phyloP scores from a whole-genome alignment of 2,888 invertebrate species.

The Andrena chrysosceles region DNA sequence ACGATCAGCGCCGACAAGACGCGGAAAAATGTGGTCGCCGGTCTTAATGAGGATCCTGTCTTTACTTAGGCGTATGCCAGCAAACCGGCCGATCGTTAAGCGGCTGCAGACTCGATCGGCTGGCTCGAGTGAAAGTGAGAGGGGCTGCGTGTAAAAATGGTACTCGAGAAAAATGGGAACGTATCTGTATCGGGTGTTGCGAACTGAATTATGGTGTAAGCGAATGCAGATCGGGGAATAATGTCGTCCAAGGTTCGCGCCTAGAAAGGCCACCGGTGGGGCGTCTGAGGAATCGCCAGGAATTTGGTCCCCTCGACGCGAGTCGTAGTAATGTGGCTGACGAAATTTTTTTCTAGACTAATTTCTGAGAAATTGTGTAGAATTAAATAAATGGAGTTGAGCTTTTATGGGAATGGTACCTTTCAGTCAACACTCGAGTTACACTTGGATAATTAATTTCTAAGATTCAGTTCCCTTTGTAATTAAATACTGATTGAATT shows the following conservation, averaged over 20 bases:
- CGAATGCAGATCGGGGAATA: slow-evolving; percentile 38
- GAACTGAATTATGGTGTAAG: slow-evolving; percentile 40
- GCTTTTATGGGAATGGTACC: no score
- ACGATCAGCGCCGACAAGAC: slow-evolving; percentile 26
- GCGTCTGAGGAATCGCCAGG: slow-evolving; percentile 6
- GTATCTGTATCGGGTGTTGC: slow-evolving; percentile 63
- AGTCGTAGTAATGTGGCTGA: no score
- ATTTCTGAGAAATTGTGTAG: no score
- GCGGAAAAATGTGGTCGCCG: slow-evolving; percentile 58
- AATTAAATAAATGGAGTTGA: no score
- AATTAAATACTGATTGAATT: background rate
- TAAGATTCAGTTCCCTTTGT: background rate
- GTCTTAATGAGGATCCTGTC: slow-evolving; percentile 61
- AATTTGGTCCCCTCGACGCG: slow-evolving; percentile 34
- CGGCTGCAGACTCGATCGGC: slow-evolving; percentile 66
- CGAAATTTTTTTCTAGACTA: no score
- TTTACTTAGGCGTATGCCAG: slow-evolving; percentile 45
- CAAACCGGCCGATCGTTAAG: slow-evolving; percentile 63
- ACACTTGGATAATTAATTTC: background rate
- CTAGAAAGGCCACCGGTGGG: slow-evolving; percentile 36
- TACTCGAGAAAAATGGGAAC: slow-evolving; percentile 49
- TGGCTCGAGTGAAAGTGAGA: slow-evolving; percentile 79
- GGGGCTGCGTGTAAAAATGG: slow-evolving; percentile 73
- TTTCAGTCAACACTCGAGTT: no score
- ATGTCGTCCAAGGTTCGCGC: slow-evolving; percentile 53